phyloP scores from a whole-genome alignment of 2,888 invertebrate species.

The Branchinecta sandiegonensis region DNA sequence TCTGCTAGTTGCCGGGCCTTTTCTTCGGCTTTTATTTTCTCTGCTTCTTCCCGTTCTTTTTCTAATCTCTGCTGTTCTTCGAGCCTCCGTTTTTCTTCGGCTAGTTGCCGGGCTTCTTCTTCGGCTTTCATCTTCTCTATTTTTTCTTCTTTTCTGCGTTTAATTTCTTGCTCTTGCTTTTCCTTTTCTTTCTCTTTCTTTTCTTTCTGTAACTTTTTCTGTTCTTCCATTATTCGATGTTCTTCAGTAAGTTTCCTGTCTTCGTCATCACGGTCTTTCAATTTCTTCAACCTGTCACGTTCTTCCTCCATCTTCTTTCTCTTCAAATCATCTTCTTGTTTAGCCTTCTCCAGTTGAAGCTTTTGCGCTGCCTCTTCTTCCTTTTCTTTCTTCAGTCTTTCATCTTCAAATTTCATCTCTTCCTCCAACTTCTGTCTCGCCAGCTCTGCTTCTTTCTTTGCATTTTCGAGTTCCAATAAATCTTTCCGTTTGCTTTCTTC shows the following conservation, averaged over 20 bases:
- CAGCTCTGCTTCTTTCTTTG: slow-evolving; percentile 27
- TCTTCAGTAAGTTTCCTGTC: slow-evolving; percentile 26
- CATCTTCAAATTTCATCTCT: slow-evolving; percentile 26
- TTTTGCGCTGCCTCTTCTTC: slow-evolving; percentile 29
- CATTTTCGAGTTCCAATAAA: slow-evolving; percentile 27
- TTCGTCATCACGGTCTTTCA: slow-evolving; percentile 26
- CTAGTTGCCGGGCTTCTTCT: slow-evolving; percentile 22
- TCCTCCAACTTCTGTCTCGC: slow-evolving; percentile 27
- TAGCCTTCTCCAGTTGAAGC: slow-evolving; percentile 31
- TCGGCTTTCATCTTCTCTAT: slow-evolving; percentile 19
- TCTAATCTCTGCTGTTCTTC: slow-evolving; percentile 22
- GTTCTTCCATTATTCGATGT: slow-evolving; percentile 24
- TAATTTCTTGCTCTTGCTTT: slow-evolving; percentile 17
- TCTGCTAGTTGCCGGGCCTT: slow-evolving; percentile 27
- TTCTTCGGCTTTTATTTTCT: slow-evolving; percentile 21
- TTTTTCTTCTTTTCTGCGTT: slow-evolving; percentile 10
- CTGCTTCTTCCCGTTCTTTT: background rate
- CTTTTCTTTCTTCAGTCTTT: slow-evolving; percentile 28
- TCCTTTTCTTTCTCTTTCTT: slow-evolving; percentile 23
- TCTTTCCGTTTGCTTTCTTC: slow-evolving; percentile 24
- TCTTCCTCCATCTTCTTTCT: slow-evolving; percentile 27
- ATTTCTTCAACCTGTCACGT: background rate
- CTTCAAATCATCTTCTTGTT: slow-evolving; percentile 22
- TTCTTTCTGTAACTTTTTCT: slow-evolving; percentile 27
- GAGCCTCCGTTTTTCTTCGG: slow-evolving; percentile 30